Evolutionary conservation across 1,140 invertebrate genomes (phyloP).

Genomic region (Sesamia nonagrioides): DNA sequence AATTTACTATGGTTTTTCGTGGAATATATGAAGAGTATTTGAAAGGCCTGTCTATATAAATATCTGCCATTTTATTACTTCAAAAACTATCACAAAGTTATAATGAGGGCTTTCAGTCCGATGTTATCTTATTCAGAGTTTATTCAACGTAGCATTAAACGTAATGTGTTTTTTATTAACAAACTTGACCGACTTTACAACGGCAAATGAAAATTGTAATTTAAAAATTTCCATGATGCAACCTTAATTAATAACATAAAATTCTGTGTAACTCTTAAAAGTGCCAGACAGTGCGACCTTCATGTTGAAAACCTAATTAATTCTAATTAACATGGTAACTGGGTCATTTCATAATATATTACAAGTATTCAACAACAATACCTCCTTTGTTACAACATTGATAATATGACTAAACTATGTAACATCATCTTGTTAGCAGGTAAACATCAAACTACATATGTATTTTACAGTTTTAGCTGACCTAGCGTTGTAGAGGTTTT

Average conservation of each 20-base stretch:
- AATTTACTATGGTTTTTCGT: neutral
- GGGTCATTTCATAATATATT: constrained; percentile 35
- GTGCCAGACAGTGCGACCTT: constrained; percentile 10
- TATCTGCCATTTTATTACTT: too few relatives aligned
- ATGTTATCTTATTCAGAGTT: too few relatives aligned
- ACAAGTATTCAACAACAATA: constrained; percentile 16
- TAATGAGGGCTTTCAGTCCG: too few relatives aligned
- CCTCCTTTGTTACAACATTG: constrained; percentile 20
- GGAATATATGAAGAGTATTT: neutral
- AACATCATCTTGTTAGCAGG: neutral
- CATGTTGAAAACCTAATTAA: constrained; percentile 28
- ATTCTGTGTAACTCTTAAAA: constrained; percentile 16
- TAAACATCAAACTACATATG: too few relatives aligned
- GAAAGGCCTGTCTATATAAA: too few relatives aligned
- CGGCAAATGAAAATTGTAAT: neutral
- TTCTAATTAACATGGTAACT: constrained; percentile 34
- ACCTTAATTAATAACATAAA: neutral
- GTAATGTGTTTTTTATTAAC: too few relatives aligned
- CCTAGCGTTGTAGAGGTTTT: too few relatives aligned
- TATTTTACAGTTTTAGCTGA: too few relatives aligned
- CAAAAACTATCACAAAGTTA: too few relatives aligned
- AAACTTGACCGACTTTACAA: too few relatives aligned
- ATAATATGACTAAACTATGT: neutral
- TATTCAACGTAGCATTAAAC: too few relatives aligned
- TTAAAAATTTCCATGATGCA: neutral